Evolutionary conservation across 2,888 invertebrate species (phyloP).

Genomic region (Pammene aurita): DNA sequence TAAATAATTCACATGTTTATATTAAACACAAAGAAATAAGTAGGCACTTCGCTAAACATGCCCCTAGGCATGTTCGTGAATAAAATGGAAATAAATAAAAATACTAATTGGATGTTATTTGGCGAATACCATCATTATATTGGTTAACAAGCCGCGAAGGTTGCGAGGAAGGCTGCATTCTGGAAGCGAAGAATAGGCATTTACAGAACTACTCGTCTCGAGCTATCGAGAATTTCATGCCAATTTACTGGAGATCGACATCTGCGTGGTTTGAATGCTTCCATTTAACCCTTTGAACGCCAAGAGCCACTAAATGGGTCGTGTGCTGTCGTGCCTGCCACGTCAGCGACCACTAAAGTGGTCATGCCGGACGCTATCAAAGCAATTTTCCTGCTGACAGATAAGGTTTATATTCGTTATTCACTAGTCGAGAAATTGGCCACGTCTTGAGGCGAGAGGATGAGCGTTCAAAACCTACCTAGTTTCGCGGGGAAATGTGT

Average conservation of each 20-base stretch:
- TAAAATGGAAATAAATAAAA: conserved; percentile 10
- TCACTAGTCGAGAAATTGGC: no score
- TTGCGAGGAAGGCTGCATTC: background rate
- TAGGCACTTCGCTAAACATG: background rate
- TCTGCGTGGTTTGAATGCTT: background rate
- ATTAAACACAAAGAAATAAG: no score
- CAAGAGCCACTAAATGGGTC: no score
- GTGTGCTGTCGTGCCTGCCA: no score
- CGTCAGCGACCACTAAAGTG: no score
- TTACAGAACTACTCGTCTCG: background rate
- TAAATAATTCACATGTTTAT: no score
- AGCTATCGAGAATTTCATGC: background rate
- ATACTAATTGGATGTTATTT: background rate
- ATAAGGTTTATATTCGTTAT: no score
- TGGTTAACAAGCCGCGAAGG: conserved; percentile 30
- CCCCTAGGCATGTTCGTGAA: background rate
- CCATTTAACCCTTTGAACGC: background rate
- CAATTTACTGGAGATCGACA: background rate
- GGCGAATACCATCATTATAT: conserved; percentile 2
- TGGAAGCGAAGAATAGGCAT: background rate
- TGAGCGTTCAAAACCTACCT: no score
- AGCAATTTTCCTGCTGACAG: no score
- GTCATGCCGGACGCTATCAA: no score
- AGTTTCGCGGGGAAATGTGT: no score
- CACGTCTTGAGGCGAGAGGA: no score